phyloP scores from a whole-genome alignment of 1,140 invertebrate species.

The Pogonus chalceus region DNA sequence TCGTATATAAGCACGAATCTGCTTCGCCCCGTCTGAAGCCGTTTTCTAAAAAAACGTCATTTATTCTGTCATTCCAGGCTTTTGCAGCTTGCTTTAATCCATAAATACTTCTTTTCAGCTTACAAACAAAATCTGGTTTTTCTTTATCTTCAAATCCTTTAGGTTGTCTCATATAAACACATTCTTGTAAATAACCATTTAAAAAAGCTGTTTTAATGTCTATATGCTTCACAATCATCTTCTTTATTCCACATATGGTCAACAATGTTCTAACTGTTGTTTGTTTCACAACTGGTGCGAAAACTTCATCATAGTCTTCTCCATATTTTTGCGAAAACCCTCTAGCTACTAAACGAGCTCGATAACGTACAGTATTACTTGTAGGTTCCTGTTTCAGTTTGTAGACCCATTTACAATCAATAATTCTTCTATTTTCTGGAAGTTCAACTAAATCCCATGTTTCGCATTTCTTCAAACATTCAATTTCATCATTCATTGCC shows the following conservation, averaged over 20 bases:
- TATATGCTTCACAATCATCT: conserved; percentile 26
- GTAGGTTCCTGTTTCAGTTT: conserved; percentile 23
- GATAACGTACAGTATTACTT: conserved; percentile 24
- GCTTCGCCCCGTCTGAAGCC: conserved; percentile 18
- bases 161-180: conserved; percentile 33
- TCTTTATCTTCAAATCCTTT: conserved; percentile 17
- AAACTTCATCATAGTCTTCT: conserved; percentile 31
- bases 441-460: not conserved
- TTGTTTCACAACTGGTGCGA: conserved; percentile 28
- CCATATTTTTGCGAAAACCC: conserved; percentile 27
- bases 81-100: conserved; percentile 22
- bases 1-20: conserved; percentile 24
- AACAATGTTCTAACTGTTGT: conserved; percentile 30
- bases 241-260: conserved; percentile 25
- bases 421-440: not conserved
- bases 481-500: not conserved
- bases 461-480: not conserved
- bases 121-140: conserved; percentile 20
- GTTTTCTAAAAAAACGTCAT: conserved; percentile 15
- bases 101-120: conserved; percentile 28
- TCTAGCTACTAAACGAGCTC: conserved; percentile 33
- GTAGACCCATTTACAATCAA: conserved; percentile 28
- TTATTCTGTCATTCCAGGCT: conserved; percentile 17
- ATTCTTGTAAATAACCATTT: conserved; percentile 32
- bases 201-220: conserved; percentile 33